phyloP scores from a whole-genome alignment of 2,113 vertebrate species.

The Phyllostomus discolor region DNA sequence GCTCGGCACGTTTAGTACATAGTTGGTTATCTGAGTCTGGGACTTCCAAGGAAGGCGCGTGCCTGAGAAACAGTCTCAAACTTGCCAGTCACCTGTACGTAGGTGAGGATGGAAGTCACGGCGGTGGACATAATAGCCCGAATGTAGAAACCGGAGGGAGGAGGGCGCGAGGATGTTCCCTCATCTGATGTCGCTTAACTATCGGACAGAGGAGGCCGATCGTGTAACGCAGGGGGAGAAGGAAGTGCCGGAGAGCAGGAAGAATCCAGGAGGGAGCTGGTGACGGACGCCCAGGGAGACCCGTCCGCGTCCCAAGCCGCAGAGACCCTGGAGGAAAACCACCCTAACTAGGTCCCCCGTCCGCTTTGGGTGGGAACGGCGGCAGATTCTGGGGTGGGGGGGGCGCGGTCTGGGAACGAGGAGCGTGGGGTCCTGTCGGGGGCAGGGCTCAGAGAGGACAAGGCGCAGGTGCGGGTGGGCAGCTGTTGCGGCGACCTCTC shows the following conservation, averaged over 20 bases:
- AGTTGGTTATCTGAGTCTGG: not conserved
- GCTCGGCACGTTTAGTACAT: not conserved
- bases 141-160: not conserved
- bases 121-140: not conserved
- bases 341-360: not conserved
- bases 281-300: not conserved
- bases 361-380: not conserved
- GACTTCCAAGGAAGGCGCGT: not conserved
- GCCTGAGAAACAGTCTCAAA: not conserved
- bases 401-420: not conserved
- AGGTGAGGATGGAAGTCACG: not conserved
- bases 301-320: not conserved
- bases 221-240: not conserved
- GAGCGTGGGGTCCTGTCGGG: not conserved
- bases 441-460: not conserved
- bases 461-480: accelerated
- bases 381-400: not conserved
- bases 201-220: not conserved
- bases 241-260: not conserved
- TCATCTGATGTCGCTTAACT: not conserved
- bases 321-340: not conserved
- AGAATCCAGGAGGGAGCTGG: too few species aligned
- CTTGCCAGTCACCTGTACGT: not conserved
- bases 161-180: not conserved
- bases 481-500: not conserved